Base-by-base conservation (phyloP, 2,113 vertebrate genomes). In the Origma solitaria region DNA sequence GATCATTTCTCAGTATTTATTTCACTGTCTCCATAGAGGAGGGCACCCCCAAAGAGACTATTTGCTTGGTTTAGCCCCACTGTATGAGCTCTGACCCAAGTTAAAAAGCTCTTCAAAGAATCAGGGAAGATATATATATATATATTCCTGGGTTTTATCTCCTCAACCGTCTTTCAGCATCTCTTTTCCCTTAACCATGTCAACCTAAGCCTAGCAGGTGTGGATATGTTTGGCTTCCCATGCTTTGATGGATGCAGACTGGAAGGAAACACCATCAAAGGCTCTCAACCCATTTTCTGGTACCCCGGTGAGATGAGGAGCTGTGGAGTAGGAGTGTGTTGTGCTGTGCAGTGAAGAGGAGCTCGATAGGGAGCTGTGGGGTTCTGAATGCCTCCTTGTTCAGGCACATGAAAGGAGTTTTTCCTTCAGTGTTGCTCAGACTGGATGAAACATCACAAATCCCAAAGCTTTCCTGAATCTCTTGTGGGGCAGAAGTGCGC, bases 21-120 rank as follows among this genome's bases (percentile, higher is more conserved):
- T 2, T 37, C 0, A 0, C 45, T 45, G 28, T 20, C n/a, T 81
- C 38, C 1, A 1, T 0, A 1, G 38, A 82, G 68, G 17, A 49
- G 44, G 35, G 30, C 5, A 70, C 8, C 19, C 31, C 56, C 24
- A 65, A 25, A 37, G 47, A 77, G 11, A 15, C 11, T 25, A 0
- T 50, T 84, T 54, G 77, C 20, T 62, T 3, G 0, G 9, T 69
- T 84, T 47, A 23, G 11, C 11, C 37, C 15, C 24, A 7, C 28
- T 45, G 9, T 27, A 30, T 53, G 30, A 71, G 24, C 33, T 82
- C 44, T 68, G 47, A n/a, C n/a, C 13, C 15, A 78, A n/a, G 24
- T 15, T 54, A 33, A 11, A 62, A 69, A 78, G 17, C 15, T 69
- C 20, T 49, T 40, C 24, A 28, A 65, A 25, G 24, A 78, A 40